These are phyloP conservation scores for Conus betulinus DNA, from an alignment of 1,140 invertebrate species.

Conservation along the genomic window DNA sequence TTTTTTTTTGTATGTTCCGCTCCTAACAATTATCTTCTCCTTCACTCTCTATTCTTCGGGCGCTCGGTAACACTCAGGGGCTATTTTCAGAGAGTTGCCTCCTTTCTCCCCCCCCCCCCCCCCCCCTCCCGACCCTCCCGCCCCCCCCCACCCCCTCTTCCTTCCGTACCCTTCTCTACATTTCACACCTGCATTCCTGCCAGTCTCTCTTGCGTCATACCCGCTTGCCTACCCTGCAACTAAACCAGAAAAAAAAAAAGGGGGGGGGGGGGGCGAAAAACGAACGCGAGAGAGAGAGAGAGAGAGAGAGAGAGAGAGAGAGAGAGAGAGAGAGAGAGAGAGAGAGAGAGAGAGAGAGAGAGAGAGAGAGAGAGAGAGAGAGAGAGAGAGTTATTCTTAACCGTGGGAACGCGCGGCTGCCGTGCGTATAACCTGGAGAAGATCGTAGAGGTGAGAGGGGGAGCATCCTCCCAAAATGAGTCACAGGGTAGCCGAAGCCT, in stretches of 20 bases:
- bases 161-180: neutral
- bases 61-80: neutral
- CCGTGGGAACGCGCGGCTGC: neutral
- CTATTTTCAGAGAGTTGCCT: neutral
- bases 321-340: neutral
- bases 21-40: neutral
- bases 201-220: slow-evolving; percentile 6
- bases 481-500: neutral
- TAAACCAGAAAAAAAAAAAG: neutral
- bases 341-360: neutral
- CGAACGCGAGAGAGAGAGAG: neutral
- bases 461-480: neutral
- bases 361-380: neutral
- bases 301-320: neutral
- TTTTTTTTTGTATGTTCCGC: too few species aligned
- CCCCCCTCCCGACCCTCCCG: neutral
- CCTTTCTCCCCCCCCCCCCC: neutral
- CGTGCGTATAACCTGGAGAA: neutral
- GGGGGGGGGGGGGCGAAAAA: neutral
- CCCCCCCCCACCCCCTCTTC: neutral
- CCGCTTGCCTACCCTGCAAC: neutral
- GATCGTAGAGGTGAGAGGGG: neutral
- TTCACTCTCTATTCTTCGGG: neutral
- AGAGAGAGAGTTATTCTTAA: neutral
- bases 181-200: neutral